Evolutionary conservation across 2,888 invertebrate species (phyloP), one percentile per base, ranked within the genome.

Genomic region (Drosophila parthenogenetica): DNA sequence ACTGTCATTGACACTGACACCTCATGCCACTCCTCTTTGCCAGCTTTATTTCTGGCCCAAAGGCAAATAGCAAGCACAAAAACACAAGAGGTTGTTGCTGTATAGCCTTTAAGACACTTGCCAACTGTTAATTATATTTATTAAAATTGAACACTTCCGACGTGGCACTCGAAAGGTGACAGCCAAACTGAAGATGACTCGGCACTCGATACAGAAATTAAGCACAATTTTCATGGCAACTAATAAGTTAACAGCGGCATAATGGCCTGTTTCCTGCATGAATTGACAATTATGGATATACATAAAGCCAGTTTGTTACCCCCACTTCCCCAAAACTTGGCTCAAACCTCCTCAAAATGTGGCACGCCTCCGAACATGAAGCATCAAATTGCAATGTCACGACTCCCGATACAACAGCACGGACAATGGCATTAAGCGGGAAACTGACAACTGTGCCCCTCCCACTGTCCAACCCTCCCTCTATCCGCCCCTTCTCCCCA

Each of bases 181-280:
- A 81, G 85, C 63, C 77, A 76, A 74, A 72, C 63, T 57, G 11
- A 61, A 61, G 77, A 83, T 87, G 87, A 81, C 87, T 58, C 81
- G 69, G 81, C 81, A 69, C 32, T 50, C 43, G 45, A 69, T 78
- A 78, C 51, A 43, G 62, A 48, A 77, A 77, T 78, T 78, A 74
- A 61, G 57, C 66, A 65, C 78, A 77, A 77, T 81, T 84, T 81
- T 84, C 81, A 79, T 84, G 87, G 68, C 64, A 74, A 67, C 81
- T 80, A 90, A 89, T 87, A 90, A 89, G 88, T 89, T 90, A 90
- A 90, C 84, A 79, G 78, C 89, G 79, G 77, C 75, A 84, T 90
- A 90, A 91, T 89, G 81, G 86, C 79, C 81, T 89, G 90, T 90
- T 91, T 90, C 90, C 90, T 89, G 90, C 90, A 88, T 91, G 90